Percentiles rank a stretch among this genome's conserved stretches.
Conservation (phyloP, 2,888 invertebrate genomes). For the Apodemia zela region DNA sequence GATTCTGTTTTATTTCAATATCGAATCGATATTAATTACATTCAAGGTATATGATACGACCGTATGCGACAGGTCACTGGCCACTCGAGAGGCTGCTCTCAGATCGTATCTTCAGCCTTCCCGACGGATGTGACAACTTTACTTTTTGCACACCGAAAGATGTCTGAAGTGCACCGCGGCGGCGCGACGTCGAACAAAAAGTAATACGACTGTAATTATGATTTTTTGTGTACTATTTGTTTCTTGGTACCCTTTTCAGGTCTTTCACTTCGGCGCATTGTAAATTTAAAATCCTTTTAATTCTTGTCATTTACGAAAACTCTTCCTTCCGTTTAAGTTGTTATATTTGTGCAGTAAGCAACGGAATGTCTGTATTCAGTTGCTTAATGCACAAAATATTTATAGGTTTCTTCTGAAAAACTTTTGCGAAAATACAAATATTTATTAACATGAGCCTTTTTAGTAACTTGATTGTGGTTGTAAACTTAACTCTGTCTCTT, state of each 20-base stretch:
- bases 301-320: background rate
- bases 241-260: constrained; percentile 12
- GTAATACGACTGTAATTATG: constrained; percentile 37
- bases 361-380: background rate
- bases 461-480: no score
- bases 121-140: constrained; percentile 60
- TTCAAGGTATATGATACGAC: constrained; percentile 26
- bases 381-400: background rate
- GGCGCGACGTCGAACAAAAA: constrained; percentile 56
- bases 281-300: constrained; percentile 17
- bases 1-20: constrained; percentile 3
- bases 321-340: background rate
- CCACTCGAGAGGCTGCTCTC: constrained; percentile 53
- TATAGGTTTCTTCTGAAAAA: no score
- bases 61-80: constrained; percentile 49
- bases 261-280: constrained; percentile 15
- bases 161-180: constrained; percentile 59
- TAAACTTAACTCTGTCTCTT: no score
- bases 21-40: constrained; percentile 27
- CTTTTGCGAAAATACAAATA: no score
- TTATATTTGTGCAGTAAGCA: background rate
- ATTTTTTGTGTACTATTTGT: constrained; percentile 25
- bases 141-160: constrained; percentile 54
- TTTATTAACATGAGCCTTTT: no score
- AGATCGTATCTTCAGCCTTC: constrained; percentile 53